phyloP scores from a whole-genome alignment of 1,140 invertebrate genomes.

The Akabosia matsudoensis region DNA sequence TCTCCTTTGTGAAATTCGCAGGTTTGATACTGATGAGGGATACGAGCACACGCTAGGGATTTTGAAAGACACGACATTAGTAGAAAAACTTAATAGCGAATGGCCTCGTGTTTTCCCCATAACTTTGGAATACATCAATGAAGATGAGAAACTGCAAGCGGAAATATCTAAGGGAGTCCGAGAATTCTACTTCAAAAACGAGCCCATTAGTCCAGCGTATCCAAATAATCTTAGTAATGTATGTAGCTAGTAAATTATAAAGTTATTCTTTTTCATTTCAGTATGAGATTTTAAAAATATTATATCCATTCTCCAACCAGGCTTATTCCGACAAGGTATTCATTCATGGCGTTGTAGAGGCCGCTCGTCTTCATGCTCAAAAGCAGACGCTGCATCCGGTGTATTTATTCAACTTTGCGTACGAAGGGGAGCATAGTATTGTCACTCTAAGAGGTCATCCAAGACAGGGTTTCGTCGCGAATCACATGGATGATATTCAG shows the following conservation, averaged over 20 bases:
- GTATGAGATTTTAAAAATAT: not conserved
- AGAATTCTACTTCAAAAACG: constrained; percentile 25
- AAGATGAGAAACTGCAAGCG: not conserved
- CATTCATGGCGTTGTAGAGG: constrained; percentile 20
- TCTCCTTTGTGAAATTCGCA: not conserved
- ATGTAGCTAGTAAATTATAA: too few species aligned
- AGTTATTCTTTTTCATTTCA: too few species aligned
- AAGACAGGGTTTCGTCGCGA: constrained; percentile 19
- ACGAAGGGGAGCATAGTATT: constrained; percentile 30
- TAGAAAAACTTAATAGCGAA: constrained; percentile 29
- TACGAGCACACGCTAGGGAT: constrained; percentile 30
- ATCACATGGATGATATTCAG: constrained; percentile 37
- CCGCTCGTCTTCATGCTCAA: constrained; percentile 11
- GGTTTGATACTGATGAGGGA: constrained; percentile 30
- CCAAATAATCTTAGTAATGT: constrained; percentile 31
- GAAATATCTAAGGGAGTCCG: constrained; percentile 17
- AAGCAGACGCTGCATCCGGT: not conserved
- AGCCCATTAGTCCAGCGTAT: not conserved
- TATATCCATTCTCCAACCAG: constrained; percentile 1
- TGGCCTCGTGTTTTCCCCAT: constrained; percentile 15
- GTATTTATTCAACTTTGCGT: constrained; percentile 26
- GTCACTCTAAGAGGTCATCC: constrained; percentile 25
- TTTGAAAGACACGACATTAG: not conserved
- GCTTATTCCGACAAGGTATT: constrained; percentile 30
- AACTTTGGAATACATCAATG: constrained; percentile 28